A percentile compares a stretch with the other conserved stretches of the same genome.
Conservation (phyloP, 2,888 invertebrate genomes). For the Eilema caniola region DNA sequence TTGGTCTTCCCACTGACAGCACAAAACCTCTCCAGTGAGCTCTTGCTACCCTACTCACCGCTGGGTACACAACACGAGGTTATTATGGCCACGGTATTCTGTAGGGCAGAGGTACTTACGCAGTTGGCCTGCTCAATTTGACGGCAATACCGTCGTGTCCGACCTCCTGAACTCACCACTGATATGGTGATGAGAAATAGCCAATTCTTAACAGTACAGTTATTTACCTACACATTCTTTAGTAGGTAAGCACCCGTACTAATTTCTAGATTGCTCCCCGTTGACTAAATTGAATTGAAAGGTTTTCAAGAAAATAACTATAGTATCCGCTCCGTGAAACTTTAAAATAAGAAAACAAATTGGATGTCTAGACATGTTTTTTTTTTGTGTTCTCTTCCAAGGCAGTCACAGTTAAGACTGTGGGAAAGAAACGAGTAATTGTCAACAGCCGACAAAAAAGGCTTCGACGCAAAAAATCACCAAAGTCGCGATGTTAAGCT, state of each 20-base stretch:
- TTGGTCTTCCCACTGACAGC: no score
- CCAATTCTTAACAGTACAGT: neutral
- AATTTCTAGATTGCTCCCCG: neutral
- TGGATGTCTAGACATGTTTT: slow-evolving; percentile 40
- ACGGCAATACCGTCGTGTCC: no score
- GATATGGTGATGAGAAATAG: neutral
- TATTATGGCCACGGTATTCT: no score
- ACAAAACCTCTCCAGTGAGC: no score
- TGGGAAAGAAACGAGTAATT: slow-evolving; percentile 67
- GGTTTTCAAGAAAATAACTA: neutral
- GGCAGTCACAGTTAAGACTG: slow-evolving; percentile 56
- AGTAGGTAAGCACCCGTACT: neutral
- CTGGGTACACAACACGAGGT: no score
- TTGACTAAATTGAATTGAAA: slow-evolving; percentile 4
- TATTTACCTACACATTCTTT: no score
- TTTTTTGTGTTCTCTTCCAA: slow-evolving; percentile 54
- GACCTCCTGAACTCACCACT: no score
- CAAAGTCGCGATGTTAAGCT: slow-evolving; percentile 66
- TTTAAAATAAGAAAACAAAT: slow-evolving; percentile 36
- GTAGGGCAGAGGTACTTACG: no score
- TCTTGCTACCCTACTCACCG: no score
- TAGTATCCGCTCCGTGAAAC: slow-evolving; percentile 2
- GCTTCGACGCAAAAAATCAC: slow-evolving; percentile 59
- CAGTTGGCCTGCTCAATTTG: no score
- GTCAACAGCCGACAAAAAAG: slow-evolving; percentile 67